Conservation (phyloP, 2,888 invertebrate genomes). For the Augochlorella aurata region DNA sequence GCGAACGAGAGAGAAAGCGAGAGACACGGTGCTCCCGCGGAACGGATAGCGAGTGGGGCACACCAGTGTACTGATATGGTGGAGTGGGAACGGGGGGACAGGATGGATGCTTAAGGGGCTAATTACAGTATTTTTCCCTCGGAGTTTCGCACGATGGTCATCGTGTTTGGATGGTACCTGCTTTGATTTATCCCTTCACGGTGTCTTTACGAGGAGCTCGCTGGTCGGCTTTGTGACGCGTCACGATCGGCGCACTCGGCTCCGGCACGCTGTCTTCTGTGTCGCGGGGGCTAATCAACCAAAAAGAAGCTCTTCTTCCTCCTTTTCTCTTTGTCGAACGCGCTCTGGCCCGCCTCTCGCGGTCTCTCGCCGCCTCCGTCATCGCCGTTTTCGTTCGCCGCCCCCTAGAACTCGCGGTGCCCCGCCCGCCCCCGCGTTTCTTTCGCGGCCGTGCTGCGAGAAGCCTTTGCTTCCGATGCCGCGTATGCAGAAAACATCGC, state of each 20-base stretch:
- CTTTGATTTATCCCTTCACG: constrained; percentile 69
- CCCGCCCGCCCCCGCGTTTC: constrained; percentile 33
- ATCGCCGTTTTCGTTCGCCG: constrained; percentile 45
- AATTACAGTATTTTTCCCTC: constrained; percentile 70
- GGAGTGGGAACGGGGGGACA: not conserved
- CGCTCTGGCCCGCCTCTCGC: constrained; percentile 34
- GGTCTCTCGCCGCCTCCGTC: constrained; percentile 40
- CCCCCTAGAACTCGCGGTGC: constrained; percentile 4
- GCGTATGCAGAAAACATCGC: constrained; percentile 77
- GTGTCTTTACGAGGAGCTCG: constrained; percentile 28
- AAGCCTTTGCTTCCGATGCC: constrained; percentile 68
- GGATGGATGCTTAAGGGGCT: constrained; percentile 62
- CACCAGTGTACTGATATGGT: not conserved
- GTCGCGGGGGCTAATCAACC: constrained; percentile 73
- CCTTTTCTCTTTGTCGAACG: constrained; percentile 40
- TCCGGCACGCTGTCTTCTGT: constrained; percentile 31
- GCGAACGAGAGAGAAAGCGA: constrained; percentile 23
- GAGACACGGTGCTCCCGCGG: not conserved
- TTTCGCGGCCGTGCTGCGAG: constrained; percentile 55
- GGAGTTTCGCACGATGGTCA: constrained; percentile 72
- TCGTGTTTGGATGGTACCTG: constrained; percentile 72
- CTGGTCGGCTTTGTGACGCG: constrained; percentile 63
- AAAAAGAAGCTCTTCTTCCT: constrained; percentile 68
- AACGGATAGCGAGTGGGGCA: not conserved
- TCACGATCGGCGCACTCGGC: constrained; percentile 46